phyloP scores from a whole-genome alignment of 37 sponge, comb jelly and placozoan genomes.

The Trichoplax adhaerens region DNA sequence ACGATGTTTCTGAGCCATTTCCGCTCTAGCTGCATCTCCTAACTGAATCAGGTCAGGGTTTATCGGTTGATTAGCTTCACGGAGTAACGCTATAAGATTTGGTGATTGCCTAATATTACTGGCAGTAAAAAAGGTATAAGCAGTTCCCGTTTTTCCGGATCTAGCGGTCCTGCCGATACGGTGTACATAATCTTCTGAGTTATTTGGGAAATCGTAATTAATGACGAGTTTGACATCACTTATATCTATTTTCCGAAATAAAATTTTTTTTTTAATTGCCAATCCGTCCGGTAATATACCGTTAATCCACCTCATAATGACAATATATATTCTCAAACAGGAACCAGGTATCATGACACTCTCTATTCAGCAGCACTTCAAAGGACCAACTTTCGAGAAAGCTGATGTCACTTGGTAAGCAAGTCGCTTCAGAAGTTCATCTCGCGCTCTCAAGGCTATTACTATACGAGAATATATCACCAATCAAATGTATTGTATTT shows the following conservation, averaged over 20 bases:
- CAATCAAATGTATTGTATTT: too few relatives aligned
- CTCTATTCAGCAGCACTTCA: too few relatives aligned
- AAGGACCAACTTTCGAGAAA: too few relatives aligned
- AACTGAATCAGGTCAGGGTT: constrained; percentile 56
- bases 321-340: too few relatives aligned
- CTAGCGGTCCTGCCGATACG: constrained; percentile 94
- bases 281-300: too few relatives aligned
- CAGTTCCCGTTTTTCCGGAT: constrained; percentile 73
- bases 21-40: constrained; percentile 27
- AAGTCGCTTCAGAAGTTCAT: too few relatives aligned
- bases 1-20: too few relatives aligned
- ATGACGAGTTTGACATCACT: constrained; percentile 81
- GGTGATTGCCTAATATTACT: constrained; percentile 50
- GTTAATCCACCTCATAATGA: too few relatives aligned
- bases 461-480: too few relatives aligned
- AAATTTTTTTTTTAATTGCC: neutral
- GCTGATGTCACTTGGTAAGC: too few relatives aligned
- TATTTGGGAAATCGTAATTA: constrained; percentile 90
- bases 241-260: constrained; percentile 42
- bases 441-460: too few relatives aligned
- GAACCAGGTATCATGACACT: too few relatives aligned
- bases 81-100: constrained; percentile 73
- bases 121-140: constrained; percentile 84
- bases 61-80: constrained; percentile 61
- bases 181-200: constrained; percentile 93